Conservation (phyloP, 2,888 invertebrate genomes). For the Cataglyphis albicans region DNA sequence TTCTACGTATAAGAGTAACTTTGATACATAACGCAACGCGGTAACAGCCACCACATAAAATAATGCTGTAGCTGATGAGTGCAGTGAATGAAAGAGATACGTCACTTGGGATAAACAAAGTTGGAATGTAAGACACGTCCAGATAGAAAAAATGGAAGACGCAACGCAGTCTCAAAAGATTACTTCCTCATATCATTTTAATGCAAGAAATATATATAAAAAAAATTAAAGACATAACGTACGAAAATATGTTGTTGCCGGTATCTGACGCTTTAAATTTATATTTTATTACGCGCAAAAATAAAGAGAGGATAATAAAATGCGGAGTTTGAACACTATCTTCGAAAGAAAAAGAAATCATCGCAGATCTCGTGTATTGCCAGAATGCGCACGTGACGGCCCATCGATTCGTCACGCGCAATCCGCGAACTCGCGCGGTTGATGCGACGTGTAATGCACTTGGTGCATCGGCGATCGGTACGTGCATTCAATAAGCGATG, state of each 20-base stretch:
- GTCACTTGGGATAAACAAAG: not conserved
- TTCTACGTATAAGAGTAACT: not conserved
- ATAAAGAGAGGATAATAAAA: not conserved
- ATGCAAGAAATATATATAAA: not conserved
- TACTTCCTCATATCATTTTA: slow-evolving; percentile 1
- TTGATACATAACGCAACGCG: not conserved
- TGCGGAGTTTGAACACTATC: not conserved
- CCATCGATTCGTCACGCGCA: slow-evolving; percentile 49
- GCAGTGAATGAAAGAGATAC: not conserved
- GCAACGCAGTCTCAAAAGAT: slow-evolving; percentile 1
- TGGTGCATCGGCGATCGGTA: slow-evolving; percentile 41
- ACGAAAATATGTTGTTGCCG: not conserved
- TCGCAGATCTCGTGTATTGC: not conserved
- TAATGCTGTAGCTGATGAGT: not conserved
- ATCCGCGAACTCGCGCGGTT: slow-evolving; percentile 39
- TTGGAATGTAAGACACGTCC: not conserved
- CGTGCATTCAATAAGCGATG: slow-evolving; percentile 78
- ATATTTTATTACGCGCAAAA: not conserved
- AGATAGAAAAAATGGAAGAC: not conserved
- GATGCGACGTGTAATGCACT: slow-evolving; percentile 45
- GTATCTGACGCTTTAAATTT: not conserved
- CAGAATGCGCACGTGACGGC: slow-evolving; percentile 30
- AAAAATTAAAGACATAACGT: too few species aligned
- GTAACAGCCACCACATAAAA: not conserved
- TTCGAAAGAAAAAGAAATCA: not conserved